phyloP scores from a whole-genome alignment of 2,797 vertebrate species.

The Sebastes aleutianus region DNA sequence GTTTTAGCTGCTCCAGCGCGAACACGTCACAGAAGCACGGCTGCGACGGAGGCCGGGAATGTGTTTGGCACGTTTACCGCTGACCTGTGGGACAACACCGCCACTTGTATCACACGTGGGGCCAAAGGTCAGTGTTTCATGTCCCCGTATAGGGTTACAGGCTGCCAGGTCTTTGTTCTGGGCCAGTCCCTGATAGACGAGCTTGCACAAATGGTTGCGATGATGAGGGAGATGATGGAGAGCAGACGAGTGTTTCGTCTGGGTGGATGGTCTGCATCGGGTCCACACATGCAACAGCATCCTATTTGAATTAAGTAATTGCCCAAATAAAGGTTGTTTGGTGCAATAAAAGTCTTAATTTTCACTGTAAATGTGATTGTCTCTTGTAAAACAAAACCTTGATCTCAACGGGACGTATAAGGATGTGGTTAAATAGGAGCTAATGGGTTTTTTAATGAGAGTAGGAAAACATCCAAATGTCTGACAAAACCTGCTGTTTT shows the following conservation, averaged over 20 bases:
- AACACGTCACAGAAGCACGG: conserved; percentile 38
- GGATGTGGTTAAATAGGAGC: conserved; percentile 38
- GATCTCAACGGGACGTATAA: conserved; percentile 25
- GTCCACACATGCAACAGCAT: conserved; percentile 15
- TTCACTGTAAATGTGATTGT: neutral
- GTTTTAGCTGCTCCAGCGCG: conserved; percentile 13
- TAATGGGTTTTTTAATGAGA: conserved; percentile 28
- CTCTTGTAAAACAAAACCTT: conserved; percentile 24
- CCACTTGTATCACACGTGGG: conserved; percentile 64
- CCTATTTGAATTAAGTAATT: conserved; percentile 4
- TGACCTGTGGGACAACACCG: conserved; percentile 63
- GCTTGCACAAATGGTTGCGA: conserved; percentile 43
- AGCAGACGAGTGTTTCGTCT: conserved; percentile 40
- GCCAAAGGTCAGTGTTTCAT: conserved; percentile 71
- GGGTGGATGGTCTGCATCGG: conserved; percentile 23
- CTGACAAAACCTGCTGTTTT: conserved; percentile 5
- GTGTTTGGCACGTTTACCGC: conserved; percentile 46
- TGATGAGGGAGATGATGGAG: conserved; percentile 61
- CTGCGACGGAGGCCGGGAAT: conserved; percentile 37
- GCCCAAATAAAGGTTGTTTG: conserved; percentile 26
- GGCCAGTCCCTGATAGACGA: conserved; percentile 54
- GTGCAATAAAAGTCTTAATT: conserved; percentile 5
- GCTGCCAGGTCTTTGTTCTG: conserved; percentile 67
- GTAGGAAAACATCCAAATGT: neutral
- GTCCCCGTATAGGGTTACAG: conserved; percentile 73